Evolutionary conservation across 2,797 vertebrate genomes (phyloP).

Genomic region (Dallia pectoralis): DNA sequence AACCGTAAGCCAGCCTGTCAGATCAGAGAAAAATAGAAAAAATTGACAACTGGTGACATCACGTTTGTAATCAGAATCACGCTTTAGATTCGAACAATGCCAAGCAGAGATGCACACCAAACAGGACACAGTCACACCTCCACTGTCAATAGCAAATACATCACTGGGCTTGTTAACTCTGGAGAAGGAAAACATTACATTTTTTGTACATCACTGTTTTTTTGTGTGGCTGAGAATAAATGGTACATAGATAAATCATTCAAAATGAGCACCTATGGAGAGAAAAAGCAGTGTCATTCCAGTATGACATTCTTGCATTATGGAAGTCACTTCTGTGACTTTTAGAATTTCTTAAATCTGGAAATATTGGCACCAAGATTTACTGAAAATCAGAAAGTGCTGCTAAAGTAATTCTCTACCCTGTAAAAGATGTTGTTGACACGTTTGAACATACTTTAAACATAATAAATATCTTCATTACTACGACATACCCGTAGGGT

Average conservation of each 20-base stretch:
- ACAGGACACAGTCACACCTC: conserved; percentile 55
- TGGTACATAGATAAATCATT: neutral
- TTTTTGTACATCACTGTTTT: conserved; percentile 25
- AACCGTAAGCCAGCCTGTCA: conserved; percentile 97
- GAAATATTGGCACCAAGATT: neutral
- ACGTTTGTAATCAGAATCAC: conserved; percentile 41
- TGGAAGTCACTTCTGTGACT: neutral
- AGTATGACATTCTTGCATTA: neutral
- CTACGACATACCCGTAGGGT: conserved; percentile 90
- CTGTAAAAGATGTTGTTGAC: neutral
- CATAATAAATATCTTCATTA: neutral
- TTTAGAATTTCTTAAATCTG: neutral
- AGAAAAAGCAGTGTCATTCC: neutral
- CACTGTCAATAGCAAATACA: conserved; percentile 49
- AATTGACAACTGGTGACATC: conserved; percentile 78
- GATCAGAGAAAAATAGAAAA: conserved; percentile 98
- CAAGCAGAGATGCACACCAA: conserved; percentile 68
- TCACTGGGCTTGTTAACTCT: conserved; percentile 31
- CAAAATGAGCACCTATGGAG: neutral
- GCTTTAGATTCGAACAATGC: conserved; percentile 61
- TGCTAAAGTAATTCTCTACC: neutral
- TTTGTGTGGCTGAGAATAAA: neutral
- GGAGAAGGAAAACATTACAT: conserved; percentile 15
- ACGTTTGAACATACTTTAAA: neutral
- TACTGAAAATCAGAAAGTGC: neutral